These are phyloP conservation scores for Drosophila guanche DNA, from an alignment of 1,140 invertebrate species.

Conservation along the genomic window DNA sequence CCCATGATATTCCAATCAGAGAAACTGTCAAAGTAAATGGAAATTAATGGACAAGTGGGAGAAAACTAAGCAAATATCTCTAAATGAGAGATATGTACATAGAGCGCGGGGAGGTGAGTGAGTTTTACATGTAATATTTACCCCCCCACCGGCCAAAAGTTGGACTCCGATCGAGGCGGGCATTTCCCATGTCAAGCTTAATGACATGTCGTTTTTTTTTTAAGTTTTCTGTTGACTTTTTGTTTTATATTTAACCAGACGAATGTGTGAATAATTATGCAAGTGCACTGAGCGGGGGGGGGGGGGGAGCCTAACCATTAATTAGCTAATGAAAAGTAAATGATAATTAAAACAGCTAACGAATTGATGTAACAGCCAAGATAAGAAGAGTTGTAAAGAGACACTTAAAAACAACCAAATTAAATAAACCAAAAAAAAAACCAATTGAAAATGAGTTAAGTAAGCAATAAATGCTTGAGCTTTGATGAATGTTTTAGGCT, in stretches of 20 bases:
- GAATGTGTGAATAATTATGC: constrained; percentile 55
- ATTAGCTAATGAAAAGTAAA: constrained; percentile 30
- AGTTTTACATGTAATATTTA: constrained; percentile 18
- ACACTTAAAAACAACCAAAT: not conserved
- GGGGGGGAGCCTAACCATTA: constrained; percentile 7
- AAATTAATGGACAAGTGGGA: constrained; percentile 42
- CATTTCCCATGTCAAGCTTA: constrained; percentile 67
- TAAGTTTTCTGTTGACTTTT: constrained; percentile 34
- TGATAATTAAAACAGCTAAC: constrained; percentile 28
- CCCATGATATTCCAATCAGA: constrained; percentile 7
- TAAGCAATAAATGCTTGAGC: too few relatives aligned
- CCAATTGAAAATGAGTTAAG: not conserved
- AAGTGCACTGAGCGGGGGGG: constrained; percentile 32
- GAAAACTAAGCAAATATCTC: constrained; percentile 31
- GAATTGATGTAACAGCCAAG: constrained; percentile 8
- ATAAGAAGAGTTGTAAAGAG: constrained; percentile 7
- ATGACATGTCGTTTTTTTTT: constrained; percentile 39
- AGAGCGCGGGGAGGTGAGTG: not conserved
- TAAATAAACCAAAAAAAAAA: not conserved
- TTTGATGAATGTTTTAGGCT: too few relatives aligned
- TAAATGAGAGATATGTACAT: not conserved
- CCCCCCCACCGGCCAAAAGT: not conserved
- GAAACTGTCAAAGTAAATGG: constrained; percentile 62
- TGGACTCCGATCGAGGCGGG: constrained; percentile 39
- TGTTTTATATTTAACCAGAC: constrained; percentile 45